Evolutionary conservation across 2,888 invertebrate species (phyloP).

Genomic region (Cephus pulcher): DNA sequence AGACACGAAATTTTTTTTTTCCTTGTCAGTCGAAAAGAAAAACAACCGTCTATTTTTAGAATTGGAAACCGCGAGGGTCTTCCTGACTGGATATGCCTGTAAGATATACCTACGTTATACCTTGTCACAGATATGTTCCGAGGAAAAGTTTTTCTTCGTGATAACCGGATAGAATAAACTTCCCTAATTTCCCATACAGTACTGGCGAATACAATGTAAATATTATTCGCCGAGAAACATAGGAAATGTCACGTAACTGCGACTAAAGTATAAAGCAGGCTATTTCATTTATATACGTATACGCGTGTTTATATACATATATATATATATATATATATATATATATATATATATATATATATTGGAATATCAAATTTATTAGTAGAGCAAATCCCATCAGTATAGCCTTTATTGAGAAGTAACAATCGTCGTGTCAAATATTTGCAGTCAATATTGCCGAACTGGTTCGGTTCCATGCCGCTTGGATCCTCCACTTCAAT

Average conservation of each 20-base stretch:
- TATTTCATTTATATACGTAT: background rate
- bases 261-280: background rate
- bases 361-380: constrained; percentile 5
- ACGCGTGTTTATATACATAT: background rate
- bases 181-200: background rate
- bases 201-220: background rate
- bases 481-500: background rate
- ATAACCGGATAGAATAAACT: background rate
- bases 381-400: background rate
- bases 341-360: background rate
- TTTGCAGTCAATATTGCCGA: constrained; percentile 25
- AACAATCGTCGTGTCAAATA: constrained; percentile 26
- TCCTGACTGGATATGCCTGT: background rate
- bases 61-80: background rate
- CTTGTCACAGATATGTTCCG: background rate
- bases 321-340: background rate
- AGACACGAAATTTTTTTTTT: background rate
- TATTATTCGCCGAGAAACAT: background rate
- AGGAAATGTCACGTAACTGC: background rate
- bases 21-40: background rate
- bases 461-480: background rate
- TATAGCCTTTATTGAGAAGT: constrained; percentile 19
- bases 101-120: background rate
- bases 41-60: background rate
- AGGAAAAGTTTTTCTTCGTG: background rate